Evolutionary conservation across 2,797 vertebrate genomes (phyloP), one percentile per base, ranked within the genome.

Genomic region (Danio choprae): DNA sequence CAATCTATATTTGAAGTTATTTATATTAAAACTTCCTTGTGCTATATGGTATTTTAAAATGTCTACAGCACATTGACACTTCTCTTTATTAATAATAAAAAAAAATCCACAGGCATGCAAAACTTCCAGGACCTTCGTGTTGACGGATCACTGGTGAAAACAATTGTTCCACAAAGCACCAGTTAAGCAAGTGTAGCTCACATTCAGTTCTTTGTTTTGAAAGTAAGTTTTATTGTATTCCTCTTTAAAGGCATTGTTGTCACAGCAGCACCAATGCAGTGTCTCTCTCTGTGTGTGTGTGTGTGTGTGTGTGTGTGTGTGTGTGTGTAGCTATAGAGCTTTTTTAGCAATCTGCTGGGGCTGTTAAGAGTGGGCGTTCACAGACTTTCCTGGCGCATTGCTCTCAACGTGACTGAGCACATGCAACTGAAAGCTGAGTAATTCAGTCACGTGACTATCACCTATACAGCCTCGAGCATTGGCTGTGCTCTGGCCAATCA

Each of bases 391-490:
- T 71, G 38, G 55, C 29, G 67, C 70, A 81, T 79, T 82, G 67
- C 18, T 41, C 36, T 71, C 68, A 74, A 81, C 73, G 82, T 84
- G 86, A 83, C 75, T n/a, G 8, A 58, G 53, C 50, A 77, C 77
- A n/a, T 65, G 44, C 72, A 41, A 50, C 6, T 12, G 40, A 59
- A 44, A 58, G 68, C 65, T 62, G 73, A 55, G 36, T 72, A 67
- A 67, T 38, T 18, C 6, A 36, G 73, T 59, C 78, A 81, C 7
- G 79, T 74, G 84, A 82, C 38, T 22, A 11, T 22, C 11, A 18
- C 6, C 76, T 22, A 48, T 22, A 8, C 46, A n/a, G 46, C 29
- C 16, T 68, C 73, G 1, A 55, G 48, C 56, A 74, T 80, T 80
- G 75, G 76, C 44, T 74, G 51, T 10, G 18, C 11, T 48, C 50